Evolutionary conservation across 1,140 invertebrate species (phyloP), one percentile per base, ranked within the genome.

Genomic region (Solenopsis invicta): DNA sequence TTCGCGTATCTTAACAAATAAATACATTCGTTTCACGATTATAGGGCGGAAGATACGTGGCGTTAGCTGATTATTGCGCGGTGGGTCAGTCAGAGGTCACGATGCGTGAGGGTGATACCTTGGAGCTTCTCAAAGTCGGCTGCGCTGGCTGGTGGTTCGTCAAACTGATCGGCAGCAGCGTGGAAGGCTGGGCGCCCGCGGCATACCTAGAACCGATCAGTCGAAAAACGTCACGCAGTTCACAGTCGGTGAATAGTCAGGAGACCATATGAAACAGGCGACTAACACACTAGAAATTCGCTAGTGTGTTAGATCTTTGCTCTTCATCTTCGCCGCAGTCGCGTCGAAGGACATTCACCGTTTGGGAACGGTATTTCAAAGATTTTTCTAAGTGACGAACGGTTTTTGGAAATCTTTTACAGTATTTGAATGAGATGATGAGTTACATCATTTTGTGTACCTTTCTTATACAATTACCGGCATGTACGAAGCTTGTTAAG

Each of bases 111-210:
- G 98, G 98, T 5, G 98, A 99, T 95, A 96, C 97, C 91, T 96
- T 98, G 85, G 98, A 99, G 94, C 96, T 99, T 66, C 96, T 98
- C 37, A 98, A 99, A 95, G 97, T 98, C 62, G 98, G 98, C 85
- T 98, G 98, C 95, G 98, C 98, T 85, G 98, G 99, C 64, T 99
- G 99, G 99, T 99, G 98, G 98, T 99, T 98, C 96, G 98, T 99
- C 87, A 97, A 98, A 91, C 96, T 98, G 18, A 95, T 98, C 91
- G 97, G 97, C 86, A 96, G 96, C 24, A 96, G 96, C 86, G 95
- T 97, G 87, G 98, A 99, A 95, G 98, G 98, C 34, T 99, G 98
- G 98, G 98, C 98, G 56, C 98, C 98, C 45, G 98, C 98, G 5
- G 98, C 98, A n/a, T 99, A 99, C 94, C 96, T 99, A 89, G 98